Percentiles rank a stretch among this genome's conserved stretches.
Evolutionary conservation across 2,797 vertebrate species (phyloP).

Genomic region (Cryptoprocta ferox): DNA sequence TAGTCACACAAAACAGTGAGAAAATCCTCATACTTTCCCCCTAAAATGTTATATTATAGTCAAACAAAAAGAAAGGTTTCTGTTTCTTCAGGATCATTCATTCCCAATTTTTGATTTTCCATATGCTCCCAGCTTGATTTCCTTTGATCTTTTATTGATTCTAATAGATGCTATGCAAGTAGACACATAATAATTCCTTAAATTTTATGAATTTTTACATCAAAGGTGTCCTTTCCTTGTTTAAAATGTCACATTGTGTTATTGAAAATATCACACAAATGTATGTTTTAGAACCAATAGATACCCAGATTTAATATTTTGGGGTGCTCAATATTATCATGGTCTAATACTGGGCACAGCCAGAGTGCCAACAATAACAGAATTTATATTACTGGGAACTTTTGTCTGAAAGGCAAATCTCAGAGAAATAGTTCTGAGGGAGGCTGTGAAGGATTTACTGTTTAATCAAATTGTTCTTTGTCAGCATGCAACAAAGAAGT

Average conservation of each 20-base stretch:
- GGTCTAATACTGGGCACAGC: neutral
- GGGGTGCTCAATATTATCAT: neutral
- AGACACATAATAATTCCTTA: neutral
- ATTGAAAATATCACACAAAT: neutral
- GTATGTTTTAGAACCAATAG: neutral
- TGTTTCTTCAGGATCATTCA: neutral
- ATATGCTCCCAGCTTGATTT: neutral
- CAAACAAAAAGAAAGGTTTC: neutral
- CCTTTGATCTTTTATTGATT: constrained; percentile 36
- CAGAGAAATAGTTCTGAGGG: constrained; percentile 55
- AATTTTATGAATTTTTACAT: constrained; percentile 49
- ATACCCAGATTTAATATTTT: constrained; percentile 43
- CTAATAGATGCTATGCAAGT: neutral
- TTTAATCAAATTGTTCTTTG: constrained; percentile 79
- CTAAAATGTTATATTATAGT: neutral
- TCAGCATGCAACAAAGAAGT: constrained; percentile 70
- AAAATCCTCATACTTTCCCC: neutral
- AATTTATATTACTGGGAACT: constrained; percentile 53
- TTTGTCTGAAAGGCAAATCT: constrained; percentile 71
- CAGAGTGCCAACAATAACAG: constrained; percentile 38
- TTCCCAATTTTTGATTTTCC: constrained; percentile 6
- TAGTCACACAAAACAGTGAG: neutral
- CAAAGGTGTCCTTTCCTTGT: neutral
- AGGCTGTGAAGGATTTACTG: constrained; percentile 69
- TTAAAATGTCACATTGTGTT: neutral